A percentile compares a stretch with the other conserved stretches of the same genome.
Conservation (phyloP, 2,797 vertebrate species). For the Rhinella marina region DNA sequence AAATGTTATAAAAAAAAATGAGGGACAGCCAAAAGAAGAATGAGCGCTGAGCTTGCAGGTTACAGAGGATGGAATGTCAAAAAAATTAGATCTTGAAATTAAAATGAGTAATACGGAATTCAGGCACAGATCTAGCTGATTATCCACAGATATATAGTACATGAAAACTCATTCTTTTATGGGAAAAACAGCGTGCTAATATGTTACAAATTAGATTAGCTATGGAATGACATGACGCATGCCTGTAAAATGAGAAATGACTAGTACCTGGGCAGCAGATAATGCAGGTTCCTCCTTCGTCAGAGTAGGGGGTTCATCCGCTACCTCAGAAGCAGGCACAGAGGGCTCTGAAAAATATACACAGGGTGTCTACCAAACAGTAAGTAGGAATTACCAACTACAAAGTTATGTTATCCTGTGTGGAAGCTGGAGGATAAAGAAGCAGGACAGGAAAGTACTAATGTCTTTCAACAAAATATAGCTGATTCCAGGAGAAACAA, state of each 20-base stretch:
- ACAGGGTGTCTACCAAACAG: not conserved
- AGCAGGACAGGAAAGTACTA: not conserved
- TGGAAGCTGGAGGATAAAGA: not conserved
- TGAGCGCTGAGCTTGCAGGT: no score
- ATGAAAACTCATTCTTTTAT: not conserved
- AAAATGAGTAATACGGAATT: no score
- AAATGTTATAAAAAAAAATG: no score
- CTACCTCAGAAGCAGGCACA: constrained; percentile 84
- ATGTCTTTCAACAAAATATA: not conserved
- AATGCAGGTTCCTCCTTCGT: constrained; percentile 94
- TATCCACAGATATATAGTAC: no score
- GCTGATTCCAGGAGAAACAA: not conserved
- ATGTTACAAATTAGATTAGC: not conserved
- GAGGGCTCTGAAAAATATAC: constrained; percentile 76
- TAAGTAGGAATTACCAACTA: not conserved
- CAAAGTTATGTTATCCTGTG: no score
- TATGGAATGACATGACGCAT: not conserved
- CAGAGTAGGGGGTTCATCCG: constrained; percentile 96
- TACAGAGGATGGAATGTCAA: no score
- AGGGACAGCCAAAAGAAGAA: no score
- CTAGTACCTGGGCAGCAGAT: constrained; percentile 77
- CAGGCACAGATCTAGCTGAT: no score
- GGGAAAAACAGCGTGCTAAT: not conserved
- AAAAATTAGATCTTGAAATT: no score
- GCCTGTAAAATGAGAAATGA: not conserved